Percentiles rank a stretch among this genome's conserved stretches.
These are phyloP conservation scores for Indicator indicator DNA, from an alignment of 2,113 vertebrate genomes.

Conservation along the genomic window DNA sequence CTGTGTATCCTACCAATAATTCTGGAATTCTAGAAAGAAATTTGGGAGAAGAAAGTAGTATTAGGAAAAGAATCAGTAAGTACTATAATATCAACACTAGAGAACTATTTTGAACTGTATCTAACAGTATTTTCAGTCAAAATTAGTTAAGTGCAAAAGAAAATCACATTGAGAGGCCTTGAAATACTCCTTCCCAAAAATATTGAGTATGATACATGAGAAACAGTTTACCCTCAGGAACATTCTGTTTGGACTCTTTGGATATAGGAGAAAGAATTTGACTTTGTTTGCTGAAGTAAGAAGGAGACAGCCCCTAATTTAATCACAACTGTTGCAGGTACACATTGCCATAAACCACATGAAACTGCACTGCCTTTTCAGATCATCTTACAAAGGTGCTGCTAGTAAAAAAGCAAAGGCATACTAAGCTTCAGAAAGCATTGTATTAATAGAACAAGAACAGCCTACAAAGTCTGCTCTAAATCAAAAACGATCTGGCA, in stretches of 20 bases:
- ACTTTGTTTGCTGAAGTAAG: not conserved
- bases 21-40: slow-evolving; percentile 78
- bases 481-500: not conserved
- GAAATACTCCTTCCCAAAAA: not conserved
- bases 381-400: not conserved
- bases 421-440: not conserved
- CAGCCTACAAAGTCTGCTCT: not conserved
- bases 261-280: not conserved
- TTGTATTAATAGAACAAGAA: not conserved
- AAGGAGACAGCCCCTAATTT: not conserved
- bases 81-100: no score
- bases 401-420: not conserved
- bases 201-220: accelerated
- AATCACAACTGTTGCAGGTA: not conserved
- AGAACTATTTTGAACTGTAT: not conserved
- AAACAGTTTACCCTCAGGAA: not conserved
- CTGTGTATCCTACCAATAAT: slow-evolving; percentile 86
- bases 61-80: not conserved
- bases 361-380: not conserved
- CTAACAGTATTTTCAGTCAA: not conserved
- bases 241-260: not conserved
- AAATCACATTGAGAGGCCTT: not conserved
- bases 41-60: not conserved
- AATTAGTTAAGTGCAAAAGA: not conserved
- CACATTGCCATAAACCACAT: accelerated